phyloP scores from a whole-genome alignment of 2,888 invertebrate species.

The Panopea generosa region DNA sequence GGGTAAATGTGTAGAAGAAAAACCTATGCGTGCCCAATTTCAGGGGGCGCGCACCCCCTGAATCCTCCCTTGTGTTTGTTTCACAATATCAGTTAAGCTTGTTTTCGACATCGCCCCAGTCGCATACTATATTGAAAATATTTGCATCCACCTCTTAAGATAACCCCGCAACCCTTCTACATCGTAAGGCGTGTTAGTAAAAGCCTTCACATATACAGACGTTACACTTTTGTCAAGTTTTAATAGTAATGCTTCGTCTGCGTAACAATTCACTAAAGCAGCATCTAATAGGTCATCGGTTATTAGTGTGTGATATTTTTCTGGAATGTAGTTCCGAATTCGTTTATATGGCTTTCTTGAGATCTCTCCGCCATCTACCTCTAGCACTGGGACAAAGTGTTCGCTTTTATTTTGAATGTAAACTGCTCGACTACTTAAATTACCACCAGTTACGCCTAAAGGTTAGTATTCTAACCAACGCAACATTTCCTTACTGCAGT shows the following conservation, averaged over 20 bases:
- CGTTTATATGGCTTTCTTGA: constrained; percentile 16
- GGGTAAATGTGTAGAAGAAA: too few relatives aligned
- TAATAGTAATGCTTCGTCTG: constrained; percentile 14
- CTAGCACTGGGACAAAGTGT: constrained; percentile 30
- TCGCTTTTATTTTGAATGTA: constrained; percentile 13
- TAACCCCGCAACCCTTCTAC: constrained; percentile 17
- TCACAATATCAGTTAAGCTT: constrained; percentile 24
- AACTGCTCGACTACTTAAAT: not conserved
- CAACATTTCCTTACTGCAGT: constrained; percentile 9
- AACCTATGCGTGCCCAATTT: too few relatives aligned
- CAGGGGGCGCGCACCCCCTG: too few relatives aligned
- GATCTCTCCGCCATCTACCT: constrained; percentile 20
- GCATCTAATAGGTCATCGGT: constrained; percentile 14
- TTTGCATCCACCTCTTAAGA: constrained; percentile 18
- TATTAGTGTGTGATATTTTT: constrained; percentile 16
- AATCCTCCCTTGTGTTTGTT: too few relatives aligned
- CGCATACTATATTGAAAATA: constrained; percentile 30
- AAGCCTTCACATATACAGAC: constrained; percentile 14
- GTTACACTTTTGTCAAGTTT: constrained; percentile 20
- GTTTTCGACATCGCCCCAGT: constrained; percentile 20
- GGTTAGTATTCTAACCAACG: constrained; percentile 16
- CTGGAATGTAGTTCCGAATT: constrained; percentile 16
- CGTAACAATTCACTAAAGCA: constrained; percentile 14
- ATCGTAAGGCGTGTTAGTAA: constrained; percentile 23
- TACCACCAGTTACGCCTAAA: constrained; percentile 5